Percentiles rank a stretch among this genome's conserved stretches.
These are phyloP conservation scores for Polyommatus icarus DNA, from an alignment of 2,888 invertebrate species.

Conservation along the genomic window DNA sequence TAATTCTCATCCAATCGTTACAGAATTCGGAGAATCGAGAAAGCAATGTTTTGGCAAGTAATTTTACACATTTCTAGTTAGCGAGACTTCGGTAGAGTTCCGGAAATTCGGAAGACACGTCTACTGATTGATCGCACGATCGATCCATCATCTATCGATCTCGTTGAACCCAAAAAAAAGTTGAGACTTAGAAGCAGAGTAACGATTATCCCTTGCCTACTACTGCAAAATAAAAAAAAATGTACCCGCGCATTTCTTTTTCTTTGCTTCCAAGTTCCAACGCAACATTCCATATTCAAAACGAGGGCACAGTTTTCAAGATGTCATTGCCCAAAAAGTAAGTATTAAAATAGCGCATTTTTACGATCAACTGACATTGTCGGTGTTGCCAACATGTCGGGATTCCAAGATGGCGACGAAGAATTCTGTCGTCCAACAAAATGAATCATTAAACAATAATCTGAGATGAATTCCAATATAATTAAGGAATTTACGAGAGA, in stretches of 20 bases:
- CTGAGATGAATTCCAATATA: not conserved
- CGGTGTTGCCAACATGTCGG: constrained; percentile 49
- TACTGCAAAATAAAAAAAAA: not conserved
- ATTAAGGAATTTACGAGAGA: not conserved
- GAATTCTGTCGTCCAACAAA: constrained; percentile 22
- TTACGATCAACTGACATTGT: constrained; percentile 29
- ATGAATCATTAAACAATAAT: constrained; percentile 31
- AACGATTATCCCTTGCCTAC: not conserved
- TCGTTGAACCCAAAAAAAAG: not conserved
- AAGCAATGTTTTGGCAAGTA: constrained; percentile 13
- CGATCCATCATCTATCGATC: not conserved
- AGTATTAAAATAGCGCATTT: constrained; percentile 29
- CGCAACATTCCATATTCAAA: not conserved
- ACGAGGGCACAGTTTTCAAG: not conserved
- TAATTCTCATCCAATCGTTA: not conserved
- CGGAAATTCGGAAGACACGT: not conserved
- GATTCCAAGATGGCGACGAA: constrained; percentile 39
- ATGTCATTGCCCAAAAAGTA: constrained; percentile 26
- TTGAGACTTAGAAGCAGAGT: not conserved
- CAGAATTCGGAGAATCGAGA: constrained; percentile 12
- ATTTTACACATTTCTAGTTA: constrained; percentile 6
- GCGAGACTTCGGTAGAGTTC: not conserved
- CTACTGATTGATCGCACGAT: constrained; percentile 9
- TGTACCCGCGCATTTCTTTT: too few relatives aligned
- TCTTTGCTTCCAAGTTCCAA: not conserved